These are phyloP conservation scores for Apamea crenata DNA, from an alignment of 2,888 invertebrate genomes.

Conservation along the genomic window DNA sequence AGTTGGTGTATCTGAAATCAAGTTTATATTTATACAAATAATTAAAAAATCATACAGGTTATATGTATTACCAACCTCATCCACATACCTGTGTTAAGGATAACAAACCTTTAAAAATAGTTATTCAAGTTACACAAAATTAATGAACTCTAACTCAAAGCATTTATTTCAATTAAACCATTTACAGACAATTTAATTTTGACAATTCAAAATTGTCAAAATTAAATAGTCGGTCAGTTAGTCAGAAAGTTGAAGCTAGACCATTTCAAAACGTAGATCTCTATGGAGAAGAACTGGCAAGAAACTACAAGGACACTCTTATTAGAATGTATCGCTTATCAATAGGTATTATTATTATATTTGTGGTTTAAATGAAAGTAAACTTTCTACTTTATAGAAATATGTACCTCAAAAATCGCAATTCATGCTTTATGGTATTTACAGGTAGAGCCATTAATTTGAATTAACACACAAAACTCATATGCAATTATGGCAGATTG, in stretches of 20 bases:
- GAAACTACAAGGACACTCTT: too few relatives aligned
- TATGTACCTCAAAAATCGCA: not conserved
- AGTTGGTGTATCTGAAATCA: constrained; percentile 95
- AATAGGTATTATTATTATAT: not conserved
- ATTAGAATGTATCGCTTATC: too few relatives aligned
- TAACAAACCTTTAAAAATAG: not conserved
- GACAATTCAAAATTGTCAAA: too few relatives aligned
- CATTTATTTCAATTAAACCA: too few relatives aligned
- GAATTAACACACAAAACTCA: constrained; percentile 26
- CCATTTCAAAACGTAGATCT: too few relatives aligned
- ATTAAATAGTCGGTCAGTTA: too few relatives aligned
- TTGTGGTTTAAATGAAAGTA: not conserved
- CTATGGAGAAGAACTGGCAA: too few relatives aligned
- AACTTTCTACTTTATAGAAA: not conserved
- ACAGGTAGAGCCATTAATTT: constrained; percentile 17
- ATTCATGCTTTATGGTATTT: not conserved
- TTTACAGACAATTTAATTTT: too few relatives aligned
- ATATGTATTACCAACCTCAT: not conserved
- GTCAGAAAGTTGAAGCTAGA: too few relatives aligned
- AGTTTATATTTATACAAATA: constrained; percentile 1
- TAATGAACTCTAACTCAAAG: too few relatives aligned
- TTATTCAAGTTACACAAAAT: not conserved
- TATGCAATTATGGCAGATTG: constrained; percentile 19
- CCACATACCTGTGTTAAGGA: constrained; percentile 1
- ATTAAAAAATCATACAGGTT: not conserved